Evolutionary conservation across 2,113 vertebrate genomes (phyloP), one percentile per base, ranked within the genome.

Genomic region (Sminthopsis crassicaudata): DNA sequence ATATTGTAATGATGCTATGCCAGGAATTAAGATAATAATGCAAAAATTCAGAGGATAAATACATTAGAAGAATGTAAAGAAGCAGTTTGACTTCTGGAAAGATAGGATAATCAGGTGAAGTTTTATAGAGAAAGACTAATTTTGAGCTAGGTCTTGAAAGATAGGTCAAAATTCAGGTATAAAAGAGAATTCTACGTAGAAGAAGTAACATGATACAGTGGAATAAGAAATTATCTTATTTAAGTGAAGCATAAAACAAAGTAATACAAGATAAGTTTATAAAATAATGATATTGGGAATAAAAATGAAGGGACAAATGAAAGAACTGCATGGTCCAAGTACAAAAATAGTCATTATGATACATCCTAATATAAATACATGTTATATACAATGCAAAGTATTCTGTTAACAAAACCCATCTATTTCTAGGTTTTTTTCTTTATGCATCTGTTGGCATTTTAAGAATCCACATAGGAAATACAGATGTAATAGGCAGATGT

Each of bases 361-460:
- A 26, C 90, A 6, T 12, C 19, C n/a, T 11, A 53, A 67, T 26
- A 46, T 89, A 27, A 94, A 26, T 51, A 22, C 89, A 89, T 54
- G 90, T 90, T 84, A 91, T 2, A 26, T 60, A 94, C 19, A 19
- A 90, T 51, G 36, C 51, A 90, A 93, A 91, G 12, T 53, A 97
- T 93, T 91, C 22, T 91, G 2, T 91, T 8, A 51, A 22, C 91
- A 91, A 96, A 84, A 95, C 24, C 42, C 19, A 12, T 16, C 9
- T 84, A 91, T 92, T 57, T 0, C 1, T 0, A 84, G 53, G 54
- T 96, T 95, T 53, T 46, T 2, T 91, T 97, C 96, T 0, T 54
- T 96, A 89, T 97, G 26, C 36, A 96, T 96, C 53, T 97, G 89
- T 25, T 97, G 2, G 7, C 57, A 95, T 97, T 98, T 98, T 98